phyloP scores from a whole-genome alignment of 2,888 invertebrate species.

The Mesoligia furuncula region DNA sequence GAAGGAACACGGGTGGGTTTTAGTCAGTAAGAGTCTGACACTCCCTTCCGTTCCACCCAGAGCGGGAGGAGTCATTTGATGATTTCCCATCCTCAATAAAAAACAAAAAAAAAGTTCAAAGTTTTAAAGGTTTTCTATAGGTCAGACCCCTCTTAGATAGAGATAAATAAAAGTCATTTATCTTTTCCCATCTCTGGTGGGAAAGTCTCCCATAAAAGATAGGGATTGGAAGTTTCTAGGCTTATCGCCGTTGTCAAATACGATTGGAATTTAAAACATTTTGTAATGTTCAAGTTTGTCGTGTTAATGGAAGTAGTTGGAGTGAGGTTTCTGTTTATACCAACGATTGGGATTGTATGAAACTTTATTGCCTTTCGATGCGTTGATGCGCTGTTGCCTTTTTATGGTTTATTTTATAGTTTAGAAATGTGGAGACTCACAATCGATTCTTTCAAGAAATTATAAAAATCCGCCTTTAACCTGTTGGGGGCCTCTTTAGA shows the following conservation, averaged over 20 bases:
- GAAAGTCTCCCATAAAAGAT: slow-evolving; percentile 49
- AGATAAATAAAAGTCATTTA: slow-evolving; percentile 20
- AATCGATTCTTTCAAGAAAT: not conserved
- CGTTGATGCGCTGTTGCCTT: not conserved
- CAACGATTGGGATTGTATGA: not conserved
- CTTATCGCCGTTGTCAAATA: slow-evolving; percentile 12
- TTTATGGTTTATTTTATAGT: slow-evolving; percentile 9
- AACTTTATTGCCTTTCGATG: not conserved
- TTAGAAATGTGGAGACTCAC: not conserved
- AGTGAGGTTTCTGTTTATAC: slow-evolving; percentile 7
- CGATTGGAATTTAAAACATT: slow-evolving; percentile 31
- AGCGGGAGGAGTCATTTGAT: no score
- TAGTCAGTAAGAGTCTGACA: no score
- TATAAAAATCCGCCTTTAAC: not conserved
- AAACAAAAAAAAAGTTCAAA: no score
- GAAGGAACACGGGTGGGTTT: no score
- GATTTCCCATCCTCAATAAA: no score
- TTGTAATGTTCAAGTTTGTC: not conserved
- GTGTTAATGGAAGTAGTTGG: not conserved
- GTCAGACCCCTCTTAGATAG: no score
- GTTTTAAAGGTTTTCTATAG: slow-evolving; percentile 6
- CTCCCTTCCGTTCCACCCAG: no score
- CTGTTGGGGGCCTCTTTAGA: not conserved
- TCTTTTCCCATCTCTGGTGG: slow-evolving; percentile 39
- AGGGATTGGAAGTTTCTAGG: not conserved